Base-by-base conservation (phyloP, 2,113 vertebrate genomes). In the Marcusenius ussheri region DNA sequence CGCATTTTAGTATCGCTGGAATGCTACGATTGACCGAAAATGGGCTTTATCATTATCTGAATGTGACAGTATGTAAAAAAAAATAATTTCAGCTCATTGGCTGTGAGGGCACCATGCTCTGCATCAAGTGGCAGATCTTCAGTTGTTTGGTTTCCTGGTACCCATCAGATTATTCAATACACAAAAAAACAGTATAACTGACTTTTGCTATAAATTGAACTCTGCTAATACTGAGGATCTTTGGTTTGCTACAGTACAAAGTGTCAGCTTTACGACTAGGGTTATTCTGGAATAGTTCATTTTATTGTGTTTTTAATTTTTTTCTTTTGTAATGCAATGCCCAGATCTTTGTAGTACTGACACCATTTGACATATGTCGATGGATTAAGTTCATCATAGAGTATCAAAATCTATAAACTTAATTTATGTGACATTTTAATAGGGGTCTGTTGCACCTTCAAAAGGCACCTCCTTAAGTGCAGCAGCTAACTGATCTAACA, bases 1-100 rank as follows among this genome's bases (percentile, higher is more conserved):
- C 88, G 89, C 91, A 92, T 80, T 47, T 58, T 89, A 90, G 51
- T 56, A 58, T 21, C 15, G 35, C 46, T 87, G 66, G 42, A 58
- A 88, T 70, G 70, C 42, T 6, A 85, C 8, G 45, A 86, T 56
- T 88, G 10, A 70, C 2, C 62, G 35, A 7, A n/a, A 42, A 27
- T 24, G 15, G 86, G 47, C 42, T 66, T 21, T 77, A 62, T 27
- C 88, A 27, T 46, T 19, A 19, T 15, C n/a, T 46, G 58, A 47
- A 46, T 77, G 15, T 77, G 31, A 77, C 35, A 35, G 15, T 42
- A 39, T 0, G 13, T 15, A 19, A 19, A 80, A 39, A 77, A 80
- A 42, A 39, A 19, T 3, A 1, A 80, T 80, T 80, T 39, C 13
- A 39, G 15, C 13, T 77, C 13, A 17, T 4, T 42, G 74, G 13